These are phyloP conservation scores for Margaritifera margaritifera DNA, from an alignment of 2,888 invertebrate genomes.

Conservation along the genomic window DNA sequence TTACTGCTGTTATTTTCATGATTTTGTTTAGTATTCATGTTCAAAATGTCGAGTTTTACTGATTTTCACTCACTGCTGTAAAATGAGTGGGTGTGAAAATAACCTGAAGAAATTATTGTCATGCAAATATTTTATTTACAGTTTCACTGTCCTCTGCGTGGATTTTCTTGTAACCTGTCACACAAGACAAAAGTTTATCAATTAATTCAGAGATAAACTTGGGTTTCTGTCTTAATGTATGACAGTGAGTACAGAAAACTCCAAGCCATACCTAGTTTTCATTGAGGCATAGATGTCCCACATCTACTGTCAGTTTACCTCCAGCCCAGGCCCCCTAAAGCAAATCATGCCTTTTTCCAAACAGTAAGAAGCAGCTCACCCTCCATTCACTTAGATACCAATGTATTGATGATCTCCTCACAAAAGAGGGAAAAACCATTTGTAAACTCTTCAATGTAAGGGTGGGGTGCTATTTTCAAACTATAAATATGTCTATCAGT, in stretches of 20 bases:
- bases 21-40: too few relatives aligned
- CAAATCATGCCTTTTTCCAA: neutral
- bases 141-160: too few relatives aligned
- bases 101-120: too few relatives aligned
- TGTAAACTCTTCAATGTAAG: conserved; percentile 1
- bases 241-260: conserved; percentile 5
- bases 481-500: too few relatives aligned
- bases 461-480: neutral
- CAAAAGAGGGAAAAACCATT: neutral
- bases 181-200: conserved; percentile 1
- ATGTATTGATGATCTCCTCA: neutral
- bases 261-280: neutral
- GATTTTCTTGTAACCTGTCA: too few relatives aligned
- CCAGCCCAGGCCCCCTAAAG: neutral
- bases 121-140: too few relatives aligned
- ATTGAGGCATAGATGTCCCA: conserved; percentile 3
- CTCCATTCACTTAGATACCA: neutral
- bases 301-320: conserved; percentile 1
- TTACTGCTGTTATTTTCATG: too few relatives aligned
- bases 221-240: conserved; percentile 1
- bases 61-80: too few relatives aligned
- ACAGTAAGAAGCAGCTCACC: neutral
- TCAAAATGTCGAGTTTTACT: too few relatives aligned
- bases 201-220: neutral
- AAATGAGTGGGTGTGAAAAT: too few relatives aligned